Conservation (phyloP, 2,113 vertebrate species). For the Bubo bubo region DNA sequence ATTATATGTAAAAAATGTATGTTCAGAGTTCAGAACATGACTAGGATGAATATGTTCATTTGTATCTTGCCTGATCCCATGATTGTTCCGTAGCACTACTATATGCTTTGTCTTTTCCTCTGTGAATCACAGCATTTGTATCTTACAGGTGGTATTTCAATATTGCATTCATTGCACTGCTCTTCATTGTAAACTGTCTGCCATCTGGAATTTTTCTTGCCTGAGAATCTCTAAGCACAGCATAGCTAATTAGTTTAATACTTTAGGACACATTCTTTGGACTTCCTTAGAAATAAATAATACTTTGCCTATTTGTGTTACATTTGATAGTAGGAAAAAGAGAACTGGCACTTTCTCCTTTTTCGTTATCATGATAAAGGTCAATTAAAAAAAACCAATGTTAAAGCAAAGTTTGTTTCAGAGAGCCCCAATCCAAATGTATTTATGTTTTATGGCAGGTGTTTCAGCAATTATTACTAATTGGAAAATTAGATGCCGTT, state of each 20-base stretch:
- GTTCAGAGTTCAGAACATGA: background rate
- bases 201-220: constrained; percentile 30
- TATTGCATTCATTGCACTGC: background rate
- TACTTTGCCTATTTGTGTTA: background rate
- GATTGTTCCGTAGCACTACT: background rate
- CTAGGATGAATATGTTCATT: accelerated
- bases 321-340: background rate
- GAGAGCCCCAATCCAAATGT: background rate
- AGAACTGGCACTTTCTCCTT: background rate
- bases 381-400: background rate
- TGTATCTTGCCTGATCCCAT: background rate
- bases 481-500: constrained; percentile 27
- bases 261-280: background rate
- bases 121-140: background rate
- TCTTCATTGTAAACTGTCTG: background rate
- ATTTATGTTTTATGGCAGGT: constrained; percentile 51
- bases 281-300: background rate
- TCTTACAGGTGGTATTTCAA: background rate
- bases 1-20: background rate
- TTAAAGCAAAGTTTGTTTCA: background rate
- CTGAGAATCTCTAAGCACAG: background rate
- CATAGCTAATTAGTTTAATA: background rate
- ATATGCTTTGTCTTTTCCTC: background rate
- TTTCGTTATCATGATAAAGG: background rate
- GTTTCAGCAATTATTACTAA: constrained; percentile 56